These are phyloP conservation scores for Phanerotoma sp. DNA, from an alignment of 2,888 invertebrate species.

Conservation along the genomic window DNA sequence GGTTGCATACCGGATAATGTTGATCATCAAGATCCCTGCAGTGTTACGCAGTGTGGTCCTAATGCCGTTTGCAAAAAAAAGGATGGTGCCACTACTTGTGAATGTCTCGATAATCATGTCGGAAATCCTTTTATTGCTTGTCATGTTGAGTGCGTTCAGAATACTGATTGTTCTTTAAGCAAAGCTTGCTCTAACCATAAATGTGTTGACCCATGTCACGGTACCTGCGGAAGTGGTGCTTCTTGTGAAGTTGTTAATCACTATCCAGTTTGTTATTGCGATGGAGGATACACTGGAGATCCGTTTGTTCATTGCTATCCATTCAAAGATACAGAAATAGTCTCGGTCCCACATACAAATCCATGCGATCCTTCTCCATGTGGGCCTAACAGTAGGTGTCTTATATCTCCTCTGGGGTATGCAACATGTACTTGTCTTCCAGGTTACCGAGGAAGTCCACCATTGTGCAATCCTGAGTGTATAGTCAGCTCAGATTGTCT, in stretches of 20 bases:
- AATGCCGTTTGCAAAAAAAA: slow-evolving; percentile 77
- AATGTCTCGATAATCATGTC: slow-evolving; percentile 72
- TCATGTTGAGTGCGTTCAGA: slow-evolving; percentile 78
- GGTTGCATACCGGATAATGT: slow-evolving; percentile 73
- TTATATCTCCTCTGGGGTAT: slow-evolving; percentile 58
- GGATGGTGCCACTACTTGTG: slow-evolving; percentile 68
- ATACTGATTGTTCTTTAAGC: slow-evolving; percentile 63
- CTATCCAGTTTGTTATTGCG: slow-evolving; percentile 77
- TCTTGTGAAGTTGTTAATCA: slow-evolving; percentile 76
- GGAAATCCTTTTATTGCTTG: slow-evolving; percentile 81
- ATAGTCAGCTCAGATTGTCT: slow-evolving; percentile 80
- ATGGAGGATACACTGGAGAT: slow-evolving; percentile 64
- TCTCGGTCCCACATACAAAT: slow-evolving; percentile 59
- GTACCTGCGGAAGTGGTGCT: slow-evolving; percentile 72
- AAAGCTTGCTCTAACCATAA: slow-evolving; percentile 59
- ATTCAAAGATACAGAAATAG: slow-evolving; percentile 47
- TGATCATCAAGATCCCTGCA: slow-evolving; percentile 66
- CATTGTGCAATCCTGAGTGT: slow-evolving; percentile 83
- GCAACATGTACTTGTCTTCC: slow-evolving; percentile 72
- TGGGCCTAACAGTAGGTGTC: slow-evolving; percentile 82
- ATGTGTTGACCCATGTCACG: slow-evolving; percentile 73
- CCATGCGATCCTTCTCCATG: slow-evolving; percentile 64
- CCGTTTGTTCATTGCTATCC: slow-evolving; percentile 68
- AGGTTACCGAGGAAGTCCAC: slow-evolving; percentile 76
- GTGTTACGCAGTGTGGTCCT: slow-evolving; percentile 74